These are phyloP conservation scores for Sciurus carolinensis DNA, from an alignment of 2,797 vertebrate species.

Conservation along the genomic window DNA sequence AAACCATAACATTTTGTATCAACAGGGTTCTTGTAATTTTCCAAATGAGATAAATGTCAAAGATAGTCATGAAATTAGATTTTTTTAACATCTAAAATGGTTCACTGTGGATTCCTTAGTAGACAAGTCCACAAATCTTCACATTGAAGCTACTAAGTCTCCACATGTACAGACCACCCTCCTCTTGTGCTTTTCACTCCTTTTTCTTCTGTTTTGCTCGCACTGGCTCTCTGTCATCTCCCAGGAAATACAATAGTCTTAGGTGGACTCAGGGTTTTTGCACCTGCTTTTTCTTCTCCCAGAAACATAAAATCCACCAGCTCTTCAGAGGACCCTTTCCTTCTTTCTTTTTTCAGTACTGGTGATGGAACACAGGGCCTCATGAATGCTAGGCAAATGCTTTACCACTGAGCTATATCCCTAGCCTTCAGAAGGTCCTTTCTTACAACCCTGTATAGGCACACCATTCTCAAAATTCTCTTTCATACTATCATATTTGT, in stretches of 20 bases:
- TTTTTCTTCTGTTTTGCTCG: not conserved
- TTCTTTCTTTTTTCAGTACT: no score
- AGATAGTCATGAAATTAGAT: not conserved
- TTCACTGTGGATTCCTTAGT: not conserved
- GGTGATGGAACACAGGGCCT: no score
- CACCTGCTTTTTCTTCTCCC: not conserved
- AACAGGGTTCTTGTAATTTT: slow-evolving; percentile 8
- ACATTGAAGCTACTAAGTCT: not conserved
- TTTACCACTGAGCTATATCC: no score
- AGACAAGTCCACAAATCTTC: not conserved
- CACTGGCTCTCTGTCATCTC: not conserved
- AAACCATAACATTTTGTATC: not conserved
- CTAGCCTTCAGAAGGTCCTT: not conserved
- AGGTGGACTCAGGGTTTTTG: not conserved
- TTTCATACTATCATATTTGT: not conserved
- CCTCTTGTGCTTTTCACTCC: no score
- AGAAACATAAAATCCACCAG: not conserved
- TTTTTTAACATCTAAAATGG: not conserved
- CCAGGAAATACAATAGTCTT: not conserved
- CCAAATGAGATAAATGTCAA: slow-evolving; percentile 23
- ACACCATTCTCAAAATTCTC: not conserved
- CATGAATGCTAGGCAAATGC: no score
- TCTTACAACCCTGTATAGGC: not conserved
- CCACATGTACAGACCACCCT: rapidly evolving
- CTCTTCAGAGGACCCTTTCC: not conserved